Percentiles rank a stretch among this genome's conserved stretches.
These are phyloP conservation scores for Harlomillsia oculata DNA, from an alignment of 1,140 invertebrate genomes.

Conservation along the genomic window DNA sequence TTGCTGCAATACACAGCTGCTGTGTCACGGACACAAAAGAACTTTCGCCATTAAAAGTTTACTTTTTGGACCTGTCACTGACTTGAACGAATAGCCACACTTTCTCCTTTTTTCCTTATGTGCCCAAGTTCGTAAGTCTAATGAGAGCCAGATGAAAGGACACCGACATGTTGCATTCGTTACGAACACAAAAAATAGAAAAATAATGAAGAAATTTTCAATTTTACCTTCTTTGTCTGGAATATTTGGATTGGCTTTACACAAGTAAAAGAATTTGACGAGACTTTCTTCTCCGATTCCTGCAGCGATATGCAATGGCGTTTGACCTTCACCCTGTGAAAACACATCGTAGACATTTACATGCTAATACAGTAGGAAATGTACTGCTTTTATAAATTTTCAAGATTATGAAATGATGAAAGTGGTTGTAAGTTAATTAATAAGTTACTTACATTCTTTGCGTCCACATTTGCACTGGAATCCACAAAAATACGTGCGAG, in stretches of 20 bases:
- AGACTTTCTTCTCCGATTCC: conserved; percentile 86
- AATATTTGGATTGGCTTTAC: conserved; percentile 84
- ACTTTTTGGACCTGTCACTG: too few species aligned
- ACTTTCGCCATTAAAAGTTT: too few species aligned
- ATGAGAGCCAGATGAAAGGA: too few species aligned
- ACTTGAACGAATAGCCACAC: too few species aligned
- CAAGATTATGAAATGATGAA: background rate
- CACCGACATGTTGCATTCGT: too few species aligned
- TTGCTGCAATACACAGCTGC: too few species aligned
- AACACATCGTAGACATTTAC: conserved; percentile 11
- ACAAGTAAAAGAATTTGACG: conserved; percentile 89
- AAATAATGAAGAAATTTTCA: too few species aligned
- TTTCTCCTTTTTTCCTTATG: too few species aligned
- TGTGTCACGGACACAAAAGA: too few species aligned
- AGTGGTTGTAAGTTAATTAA: background rate
- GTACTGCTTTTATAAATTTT: background rate
- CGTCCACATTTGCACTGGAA: conserved; percentile 79
- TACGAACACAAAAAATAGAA: too few species aligned
- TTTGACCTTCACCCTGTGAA: conserved; percentile 73
- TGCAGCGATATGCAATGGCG: conserved; percentile 86
- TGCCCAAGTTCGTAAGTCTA: too few species aligned
- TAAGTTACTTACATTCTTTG: conserved; percentile 62
- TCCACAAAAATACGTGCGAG: conserved; percentile 85
- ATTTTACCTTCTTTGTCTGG: conserved; percentile 74
- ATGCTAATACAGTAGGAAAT: background rate